Conservation (phyloP, 2,113 vertebrate species). For the Calonectris borealis region DNA sequence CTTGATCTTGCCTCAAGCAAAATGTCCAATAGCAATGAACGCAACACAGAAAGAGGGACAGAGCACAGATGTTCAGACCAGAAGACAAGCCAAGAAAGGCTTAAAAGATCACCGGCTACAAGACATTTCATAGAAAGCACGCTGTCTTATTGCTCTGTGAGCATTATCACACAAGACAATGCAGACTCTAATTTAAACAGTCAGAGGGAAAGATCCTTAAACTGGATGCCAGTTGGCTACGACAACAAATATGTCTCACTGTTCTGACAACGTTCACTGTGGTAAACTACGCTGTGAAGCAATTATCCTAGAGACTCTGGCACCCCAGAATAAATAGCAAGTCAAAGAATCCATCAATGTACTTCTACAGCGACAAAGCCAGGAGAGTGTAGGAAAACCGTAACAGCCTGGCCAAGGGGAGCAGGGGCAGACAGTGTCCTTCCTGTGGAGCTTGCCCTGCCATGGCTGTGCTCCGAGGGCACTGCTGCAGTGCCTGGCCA, state of each 20-base stretch:
- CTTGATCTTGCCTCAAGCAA: conserved; percentile 44
- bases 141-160: conserved; percentile 6
- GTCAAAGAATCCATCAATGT: neutral
- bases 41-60: neutral
- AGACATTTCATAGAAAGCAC: conserved; percentile 32
- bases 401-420: neutral
- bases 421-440: neutral
- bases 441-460: neutral
- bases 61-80: conserved; percentile 48
- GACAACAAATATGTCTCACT: neutral
- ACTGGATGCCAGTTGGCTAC: conserved; percentile 25
- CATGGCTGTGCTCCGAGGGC: neutral
- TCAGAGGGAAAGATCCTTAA: conserved; percentile 42
- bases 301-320: neutral
- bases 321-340: neutral
- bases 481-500: neutral
- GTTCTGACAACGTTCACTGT: neutral
- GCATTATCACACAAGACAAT: conserved; percentile 36
- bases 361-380: neutral
- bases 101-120: conserved; percentile 49
- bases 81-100: conserved; percentile 56
- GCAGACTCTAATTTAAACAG: conserved; percentile 48
- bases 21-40: neutral
- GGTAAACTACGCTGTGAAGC: neutral
- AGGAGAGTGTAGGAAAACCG: neutral